A percentile compares a stretch with the other conserved stretches of the same genome.
Evolutionary conservation across 1,140 invertebrate species (phyloP).

Genomic region (Nilaparvata lugens): DNA sequence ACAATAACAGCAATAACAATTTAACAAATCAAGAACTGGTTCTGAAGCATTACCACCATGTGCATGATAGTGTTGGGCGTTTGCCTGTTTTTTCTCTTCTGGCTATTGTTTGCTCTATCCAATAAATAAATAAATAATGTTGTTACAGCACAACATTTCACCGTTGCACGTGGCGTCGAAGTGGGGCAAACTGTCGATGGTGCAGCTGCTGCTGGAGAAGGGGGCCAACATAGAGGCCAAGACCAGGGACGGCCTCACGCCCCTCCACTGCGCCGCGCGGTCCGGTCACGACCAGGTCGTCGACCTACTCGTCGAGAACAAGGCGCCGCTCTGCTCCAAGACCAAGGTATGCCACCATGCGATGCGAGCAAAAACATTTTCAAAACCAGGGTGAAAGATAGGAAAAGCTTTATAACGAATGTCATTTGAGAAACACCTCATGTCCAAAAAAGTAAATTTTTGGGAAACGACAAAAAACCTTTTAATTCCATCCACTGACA

Average conservation of each 20-base stretch:
- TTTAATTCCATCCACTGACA: too few species aligned
- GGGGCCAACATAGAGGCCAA: constrained; percentile 89
- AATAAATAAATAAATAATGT: constrained; percentile 13
- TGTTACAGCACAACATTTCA: constrained; percentile 74
- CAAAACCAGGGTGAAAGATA: too few species aligned
- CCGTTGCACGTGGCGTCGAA: constrained; percentile 92
- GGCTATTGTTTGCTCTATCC: too few species aligned
- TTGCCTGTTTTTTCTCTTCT: not conserved
- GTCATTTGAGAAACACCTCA: too few species aligned
- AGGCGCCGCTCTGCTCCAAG: constrained; percentile 89
- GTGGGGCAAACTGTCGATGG: constrained; percentile 94
- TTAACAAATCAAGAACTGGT: too few species aligned
- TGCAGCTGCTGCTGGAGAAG: constrained; percentile 69
- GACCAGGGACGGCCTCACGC: constrained; percentile 90
- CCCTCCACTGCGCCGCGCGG: constrained; percentile 83
- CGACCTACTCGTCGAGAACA: constrained; percentile 80
- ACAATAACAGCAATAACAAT: too few species aligned
- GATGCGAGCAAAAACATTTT: not conserved
- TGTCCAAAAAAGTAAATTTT: too few species aligned
- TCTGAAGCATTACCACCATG: too few species aligned
- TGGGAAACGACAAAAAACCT: too few species aligned
- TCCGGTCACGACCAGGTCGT: constrained; percentile 96
- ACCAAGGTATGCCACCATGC: constrained; percentile 74
- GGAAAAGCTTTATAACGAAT: too few species aligned
- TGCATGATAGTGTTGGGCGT: too few species aligned